Evolutionary conservation across 2,888 invertebrate species (phyloP).

Genomic region (Caenorhabditis macrosperma): DNA sequence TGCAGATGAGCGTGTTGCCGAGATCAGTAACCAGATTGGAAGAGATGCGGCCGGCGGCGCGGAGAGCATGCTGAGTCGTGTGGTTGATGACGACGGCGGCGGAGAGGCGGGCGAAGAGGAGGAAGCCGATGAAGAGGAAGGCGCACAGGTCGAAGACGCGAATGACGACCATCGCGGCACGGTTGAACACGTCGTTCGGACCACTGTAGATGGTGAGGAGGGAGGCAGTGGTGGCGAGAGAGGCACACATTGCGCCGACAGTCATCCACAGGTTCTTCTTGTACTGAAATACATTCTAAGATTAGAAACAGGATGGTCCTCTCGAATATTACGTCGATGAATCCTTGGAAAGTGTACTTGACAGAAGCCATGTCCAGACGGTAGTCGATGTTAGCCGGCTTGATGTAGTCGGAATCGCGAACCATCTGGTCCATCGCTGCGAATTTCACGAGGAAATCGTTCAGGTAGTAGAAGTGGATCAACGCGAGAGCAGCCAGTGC

Average conservation of each 20-base stretch:
- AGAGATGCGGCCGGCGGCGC: constrained; percentile 50
- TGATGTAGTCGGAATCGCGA: constrained; percentile 8
- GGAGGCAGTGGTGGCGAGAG: constrained; percentile 75
- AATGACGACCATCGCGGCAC: constrained; percentile 48
- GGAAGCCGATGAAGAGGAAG: constrained; percentile 71
- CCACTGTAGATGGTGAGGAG: constrained; percentile 66
- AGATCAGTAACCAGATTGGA: constrained; percentile 41
- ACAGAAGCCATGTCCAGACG: constrained; percentile 14
- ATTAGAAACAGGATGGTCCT: too few relatives aligned
- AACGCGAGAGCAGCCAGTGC: constrained; percentile 73
- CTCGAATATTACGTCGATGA: constrained; percentile 54
- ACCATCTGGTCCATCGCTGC: constrained; percentile 56
- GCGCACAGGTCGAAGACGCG: constrained; percentile 72
- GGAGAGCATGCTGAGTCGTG: constrained; percentile 39
- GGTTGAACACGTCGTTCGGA: constrained; percentile 30
- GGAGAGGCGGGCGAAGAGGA: constrained; percentile 70
- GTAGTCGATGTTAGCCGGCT: background rate
- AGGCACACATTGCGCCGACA: constrained; percentile 77
- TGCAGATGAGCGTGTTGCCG: constrained; percentile 71
- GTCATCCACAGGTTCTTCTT: constrained; percentile 79
- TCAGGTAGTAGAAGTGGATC: constrained; percentile 75
- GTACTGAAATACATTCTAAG: constrained; percentile 75
- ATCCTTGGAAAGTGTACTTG: constrained; percentile 35
- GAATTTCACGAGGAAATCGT: constrained; percentile 65
- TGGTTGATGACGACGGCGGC: constrained; percentile 56